These are phyloP conservation scores for Zalophus californianus DNA, from an alignment of 2,797 vertebrate species.

Conservation along the genomic window DNA sequence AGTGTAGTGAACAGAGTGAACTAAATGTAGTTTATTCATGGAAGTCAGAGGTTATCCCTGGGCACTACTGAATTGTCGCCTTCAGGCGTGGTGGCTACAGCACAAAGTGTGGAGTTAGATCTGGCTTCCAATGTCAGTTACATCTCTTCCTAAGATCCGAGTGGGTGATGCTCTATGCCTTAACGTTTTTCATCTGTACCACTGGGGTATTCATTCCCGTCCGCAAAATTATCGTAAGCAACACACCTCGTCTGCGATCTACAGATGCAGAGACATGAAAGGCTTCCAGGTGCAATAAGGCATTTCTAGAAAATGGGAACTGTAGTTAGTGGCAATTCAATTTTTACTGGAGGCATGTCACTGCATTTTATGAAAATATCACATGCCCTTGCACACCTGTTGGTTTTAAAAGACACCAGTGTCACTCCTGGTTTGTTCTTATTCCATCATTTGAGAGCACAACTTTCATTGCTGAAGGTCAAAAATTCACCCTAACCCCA, in stretches of 20 bases:
- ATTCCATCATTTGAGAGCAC: not conserved
- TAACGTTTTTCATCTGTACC: not conserved
- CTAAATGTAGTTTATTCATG: not conserved
- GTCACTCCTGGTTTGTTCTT: not conserved
- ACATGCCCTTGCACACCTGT: not conserved
- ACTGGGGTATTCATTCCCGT: not conserved
- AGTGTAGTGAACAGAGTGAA: not conserved
- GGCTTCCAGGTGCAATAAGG: not conserved
- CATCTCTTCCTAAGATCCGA: not conserved
- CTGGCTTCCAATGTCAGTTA: not conserved
- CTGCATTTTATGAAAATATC: not conserved
- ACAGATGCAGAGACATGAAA: not conserved
- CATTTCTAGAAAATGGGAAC: not conserved
- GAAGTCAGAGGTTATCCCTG: not conserved
- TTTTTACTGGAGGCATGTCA: not conserved
- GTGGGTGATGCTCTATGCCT: not conserved
- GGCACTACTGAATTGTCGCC: not conserved
- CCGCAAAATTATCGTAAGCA: not conserved
- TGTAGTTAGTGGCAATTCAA: not conserved
- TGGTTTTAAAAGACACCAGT: not conserved
- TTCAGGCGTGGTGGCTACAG: fast-evolving
- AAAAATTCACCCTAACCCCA: not conserved
- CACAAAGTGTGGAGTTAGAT: not conserved
- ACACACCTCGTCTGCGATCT: not conserved
- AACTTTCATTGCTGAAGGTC: not conserved